A percentile compares a stretch with the other conserved stretches of the same genome.
These are phyloP conservation scores for Gopherus evgoodei DNA, from an alignment of 2,113 vertebrate species.

Conservation along the genomic window DNA sequence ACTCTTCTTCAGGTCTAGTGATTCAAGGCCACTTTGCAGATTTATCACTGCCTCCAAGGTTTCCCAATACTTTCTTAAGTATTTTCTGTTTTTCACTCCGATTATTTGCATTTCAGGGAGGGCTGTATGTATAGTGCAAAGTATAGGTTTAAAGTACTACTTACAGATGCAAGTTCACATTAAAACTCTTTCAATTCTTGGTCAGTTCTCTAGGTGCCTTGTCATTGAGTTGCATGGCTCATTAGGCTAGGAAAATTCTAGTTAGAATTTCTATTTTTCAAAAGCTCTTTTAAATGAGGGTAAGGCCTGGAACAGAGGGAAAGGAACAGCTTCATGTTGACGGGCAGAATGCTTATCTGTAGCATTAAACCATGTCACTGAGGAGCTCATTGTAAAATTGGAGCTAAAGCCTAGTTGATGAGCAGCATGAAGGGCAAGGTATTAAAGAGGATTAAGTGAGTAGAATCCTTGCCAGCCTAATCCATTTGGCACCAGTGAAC, in stretches of 20 bases:
- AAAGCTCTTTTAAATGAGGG: rapidly evolving
- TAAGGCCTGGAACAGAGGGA: neutral
- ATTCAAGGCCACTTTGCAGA: neutral
- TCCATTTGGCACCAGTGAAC: constrained; percentile 70
- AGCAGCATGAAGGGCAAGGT: constrained; percentile 60
- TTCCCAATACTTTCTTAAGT: neutral
- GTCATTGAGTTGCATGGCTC: neutral
- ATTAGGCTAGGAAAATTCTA: neutral
- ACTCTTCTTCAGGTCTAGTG: neutral
- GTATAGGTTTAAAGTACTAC: neutral
- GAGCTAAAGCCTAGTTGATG: constrained; percentile 36
- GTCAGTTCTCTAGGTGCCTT: constrained; percentile 23
- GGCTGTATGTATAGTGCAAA: neutral
- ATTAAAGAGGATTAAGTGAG: constrained; percentile 69
- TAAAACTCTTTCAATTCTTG: neutral
- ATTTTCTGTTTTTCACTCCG: neutral
- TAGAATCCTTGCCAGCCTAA: constrained; percentile 64
- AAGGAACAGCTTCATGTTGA: constrained; percentile 3
- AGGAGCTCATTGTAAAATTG: constrained; percentile 44
- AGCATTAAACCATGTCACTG: neutral
- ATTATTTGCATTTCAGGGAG: neutral
- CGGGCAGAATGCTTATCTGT: neutral
- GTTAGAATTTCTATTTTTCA: neutral
- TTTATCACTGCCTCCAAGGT: neutral
- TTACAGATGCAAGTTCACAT: neutral